Evolutionary conservation across 1,140 invertebrate genomes (phyloP).

Genomic region (Eueides isabella): DNA sequence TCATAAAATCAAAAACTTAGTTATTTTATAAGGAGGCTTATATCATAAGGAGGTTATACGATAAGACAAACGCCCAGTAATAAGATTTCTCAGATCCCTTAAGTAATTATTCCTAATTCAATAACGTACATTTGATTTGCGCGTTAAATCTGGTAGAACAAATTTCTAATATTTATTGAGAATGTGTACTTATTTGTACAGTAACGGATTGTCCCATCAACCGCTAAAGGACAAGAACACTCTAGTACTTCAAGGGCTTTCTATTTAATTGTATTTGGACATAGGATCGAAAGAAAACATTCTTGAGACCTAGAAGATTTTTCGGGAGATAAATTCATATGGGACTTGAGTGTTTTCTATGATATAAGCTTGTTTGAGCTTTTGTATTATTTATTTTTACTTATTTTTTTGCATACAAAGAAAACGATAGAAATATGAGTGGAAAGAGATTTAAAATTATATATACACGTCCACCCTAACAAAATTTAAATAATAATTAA

Average conservation of each 20-base stretch:
- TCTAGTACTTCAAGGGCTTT: constrained; percentile 20
- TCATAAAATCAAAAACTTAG: no score
- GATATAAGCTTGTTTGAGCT: constrained; percentile 4
- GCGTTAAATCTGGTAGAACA: constrained; percentile 11
- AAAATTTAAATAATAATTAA: no score
- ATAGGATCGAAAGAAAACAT: constrained; percentile 18
- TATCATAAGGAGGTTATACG: no score
- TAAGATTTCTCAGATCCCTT: background rate
- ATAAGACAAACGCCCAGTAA: no score
- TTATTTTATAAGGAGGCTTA: no score
- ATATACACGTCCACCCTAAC: no score
- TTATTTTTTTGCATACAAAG: background rate
- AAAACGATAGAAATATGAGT: background rate
- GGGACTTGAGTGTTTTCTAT: background rate
- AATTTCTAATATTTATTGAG: constrained; percentile 9
- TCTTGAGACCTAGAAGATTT: constrained; percentile 19
- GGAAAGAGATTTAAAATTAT: background rate
- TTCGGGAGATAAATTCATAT: background rate
- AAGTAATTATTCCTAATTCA: constrained; percentile 1
- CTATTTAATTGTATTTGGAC: constrained; percentile 28
- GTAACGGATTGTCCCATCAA: constrained; percentile 22
- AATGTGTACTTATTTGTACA: constrained; percentile 16
- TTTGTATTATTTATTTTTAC: background rate
- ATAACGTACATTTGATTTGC: background rate
- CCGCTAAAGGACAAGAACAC: constrained; percentile 21